Evolutionary conservation across 2,888 invertebrate genomes (phyloP).

Genomic region (Molanna angustata): DNA sequence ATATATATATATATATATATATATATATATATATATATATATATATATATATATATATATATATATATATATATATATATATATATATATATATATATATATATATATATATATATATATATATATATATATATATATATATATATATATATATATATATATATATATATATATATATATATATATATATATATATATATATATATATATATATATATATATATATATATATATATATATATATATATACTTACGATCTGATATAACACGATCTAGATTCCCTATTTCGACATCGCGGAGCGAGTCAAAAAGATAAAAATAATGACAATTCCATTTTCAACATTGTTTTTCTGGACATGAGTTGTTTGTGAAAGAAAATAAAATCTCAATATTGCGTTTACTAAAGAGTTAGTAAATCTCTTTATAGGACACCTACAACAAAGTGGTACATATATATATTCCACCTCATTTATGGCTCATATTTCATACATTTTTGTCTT

Average conservation of each 20-base stretch:
- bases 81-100: constrained; percentile 7
- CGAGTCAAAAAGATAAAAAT: neutral
- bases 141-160: neutral
- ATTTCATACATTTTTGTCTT: too few species aligned
- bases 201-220: neutral
- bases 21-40: constrained; percentile 7
- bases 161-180: neutral
- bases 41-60: constrained; percentile 7
- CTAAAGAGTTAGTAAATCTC: too few species aligned
- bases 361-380: too few species aligned
- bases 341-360: too few species aligned
- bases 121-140: constrained; percentile 1
- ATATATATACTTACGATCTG: neutral
- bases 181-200: neutral
- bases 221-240: neutral
- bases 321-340: neutral
- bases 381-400: too few species aligned
- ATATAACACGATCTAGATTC: neutral
- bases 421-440: too few species aligned
- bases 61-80: constrained; percentile 7
- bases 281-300: neutral
- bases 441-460: too few species aligned
- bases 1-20: constrained; percentile 7
- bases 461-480: too few species aligned
- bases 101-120: constrained; percentile 7